These are phyloP conservation scores for Epizoanthus ramosus DNA, from an alignment of 92 coral and sea anemone genomes.

Conservation along the genomic window DNA sequence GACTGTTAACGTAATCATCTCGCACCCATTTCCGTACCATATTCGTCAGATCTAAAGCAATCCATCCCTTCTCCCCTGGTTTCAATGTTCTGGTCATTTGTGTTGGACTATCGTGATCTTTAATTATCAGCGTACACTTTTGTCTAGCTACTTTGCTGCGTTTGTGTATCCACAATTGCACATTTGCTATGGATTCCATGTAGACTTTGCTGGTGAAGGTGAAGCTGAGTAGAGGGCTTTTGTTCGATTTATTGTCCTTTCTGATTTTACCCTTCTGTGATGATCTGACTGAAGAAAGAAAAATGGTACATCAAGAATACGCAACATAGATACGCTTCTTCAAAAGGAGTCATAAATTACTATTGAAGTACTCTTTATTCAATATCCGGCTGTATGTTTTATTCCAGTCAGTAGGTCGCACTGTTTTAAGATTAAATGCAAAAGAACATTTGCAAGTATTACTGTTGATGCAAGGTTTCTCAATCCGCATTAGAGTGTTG, in stretches of 20 bases:
- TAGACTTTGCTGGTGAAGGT: conserved; percentile 1
- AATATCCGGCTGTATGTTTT: too few relatives aligned
- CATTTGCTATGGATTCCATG: background rate
- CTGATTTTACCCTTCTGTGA: too few relatives aligned
- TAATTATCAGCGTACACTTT: conserved; percentile 7
- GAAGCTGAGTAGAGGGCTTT: background rate
- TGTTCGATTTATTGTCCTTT: background rate
- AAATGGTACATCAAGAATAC: too few relatives aligned
- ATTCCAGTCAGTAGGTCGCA: too few relatives aligned
- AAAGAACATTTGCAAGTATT: too few relatives aligned
- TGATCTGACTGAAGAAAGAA: too few relatives aligned
- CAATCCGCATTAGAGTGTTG: too few relatives aligned
- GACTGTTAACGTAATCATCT: conserved; percentile 26
- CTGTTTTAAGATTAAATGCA: too few relatives aligned
- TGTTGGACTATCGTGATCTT: background rate
- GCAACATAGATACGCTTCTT: too few relatives aligned
- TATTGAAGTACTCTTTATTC: too few relatives aligned
- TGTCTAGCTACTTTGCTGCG: background rate
- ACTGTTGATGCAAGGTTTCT: too few relatives aligned
- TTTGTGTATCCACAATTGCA: conserved; percentile 22
- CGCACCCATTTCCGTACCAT: conserved; percentile 59
- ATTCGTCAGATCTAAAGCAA: conserved; percentile 36
- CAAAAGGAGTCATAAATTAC: too few relatives aligned
- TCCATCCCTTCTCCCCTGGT: conserved; percentile 50
- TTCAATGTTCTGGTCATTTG: conserved; percentile 24